A percentile compares a stretch with the other conserved stretches of the same genome.
Evolutionary conservation across 2,113 vertebrate species (phyloP).

Genomic region (Jacana jacana): DNA sequence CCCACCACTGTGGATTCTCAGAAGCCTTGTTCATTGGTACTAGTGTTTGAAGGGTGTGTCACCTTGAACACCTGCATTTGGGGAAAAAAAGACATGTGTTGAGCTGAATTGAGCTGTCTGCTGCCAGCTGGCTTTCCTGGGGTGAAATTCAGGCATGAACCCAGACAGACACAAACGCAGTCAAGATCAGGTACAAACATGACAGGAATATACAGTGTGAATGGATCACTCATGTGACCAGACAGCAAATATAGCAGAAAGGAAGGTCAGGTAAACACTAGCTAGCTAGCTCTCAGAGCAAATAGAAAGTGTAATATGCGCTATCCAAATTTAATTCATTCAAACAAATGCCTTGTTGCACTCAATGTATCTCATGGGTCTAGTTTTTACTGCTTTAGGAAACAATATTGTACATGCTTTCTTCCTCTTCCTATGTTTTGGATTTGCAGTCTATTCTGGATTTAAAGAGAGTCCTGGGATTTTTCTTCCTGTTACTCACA

Average conservation of each 20-base stretch:
- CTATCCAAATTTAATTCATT: background rate
- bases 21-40: background rate
- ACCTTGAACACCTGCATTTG: background rate
- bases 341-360: background rate
- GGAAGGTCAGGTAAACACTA: background rate
- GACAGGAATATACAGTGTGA: background rate
- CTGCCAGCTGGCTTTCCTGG: background rate
- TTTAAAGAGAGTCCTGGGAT: conserved; percentile 29
- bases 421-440: conserved; percentile 28
- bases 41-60: background rate
- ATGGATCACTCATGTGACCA: background rate
- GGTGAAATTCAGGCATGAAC: background rate
- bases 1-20: background rate
- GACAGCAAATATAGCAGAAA: background rate
- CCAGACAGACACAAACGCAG: background rate
- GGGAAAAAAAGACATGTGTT: background rate
- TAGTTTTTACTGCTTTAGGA: conserved; percentile 50
- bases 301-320: background rate
- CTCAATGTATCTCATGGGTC: background rate
- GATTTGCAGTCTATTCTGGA: conserved; percentile 33
- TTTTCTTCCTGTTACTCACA: conserved; percentile 55
- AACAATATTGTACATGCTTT: conserved; percentile 34
- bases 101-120: background rate
- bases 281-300: background rate
- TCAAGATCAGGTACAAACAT: background rate